A percentile compares a stretch with the other conserved stretches of the same genome.
Conservation (phyloP, 2,113 vertebrate genomes). For the Chitala chitala region DNA sequence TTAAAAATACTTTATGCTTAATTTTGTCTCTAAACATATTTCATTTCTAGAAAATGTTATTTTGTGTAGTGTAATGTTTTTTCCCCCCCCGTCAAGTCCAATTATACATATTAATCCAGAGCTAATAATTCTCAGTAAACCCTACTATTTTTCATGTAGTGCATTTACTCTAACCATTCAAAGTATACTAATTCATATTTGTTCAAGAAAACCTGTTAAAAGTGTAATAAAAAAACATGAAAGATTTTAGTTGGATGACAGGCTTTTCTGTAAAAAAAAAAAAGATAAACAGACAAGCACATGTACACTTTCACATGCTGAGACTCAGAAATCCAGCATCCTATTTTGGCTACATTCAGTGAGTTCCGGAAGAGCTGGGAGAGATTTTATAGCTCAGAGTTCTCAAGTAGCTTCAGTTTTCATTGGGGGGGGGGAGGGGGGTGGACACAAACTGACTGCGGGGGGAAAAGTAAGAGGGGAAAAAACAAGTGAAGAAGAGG, state of each 20-base stretch:
- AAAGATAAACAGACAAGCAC: neutral
- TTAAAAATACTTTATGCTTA: neutral
- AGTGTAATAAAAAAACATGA: neutral
- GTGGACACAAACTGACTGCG: constrained; percentile 4
- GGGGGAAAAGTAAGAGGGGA: neutral
- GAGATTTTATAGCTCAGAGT: constrained; percentile 2
- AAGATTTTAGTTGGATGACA: neutral
- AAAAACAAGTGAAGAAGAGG: neutral
- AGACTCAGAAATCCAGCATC: neutral
- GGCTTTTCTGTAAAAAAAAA: neutral
- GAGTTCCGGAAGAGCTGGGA: neutral
- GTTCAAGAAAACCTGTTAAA: neutral
- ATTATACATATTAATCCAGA: neutral
- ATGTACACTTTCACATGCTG: constrained; percentile 30
- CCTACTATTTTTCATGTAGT: neutral
- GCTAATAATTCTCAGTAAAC: neutral
- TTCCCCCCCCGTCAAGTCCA: neutral
- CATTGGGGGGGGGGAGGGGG: too few species aligned
- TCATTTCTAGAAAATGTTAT: neutral
- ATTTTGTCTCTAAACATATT: neutral
- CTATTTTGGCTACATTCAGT: neutral
- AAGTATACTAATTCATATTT: neutral
- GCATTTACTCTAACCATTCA: neutral
- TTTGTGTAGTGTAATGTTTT: neutral
- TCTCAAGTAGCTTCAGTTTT: neutral